Base-by-base conservation (phyloP, 2,888 invertebrate genomes). In the Tachina fera region DNA sequence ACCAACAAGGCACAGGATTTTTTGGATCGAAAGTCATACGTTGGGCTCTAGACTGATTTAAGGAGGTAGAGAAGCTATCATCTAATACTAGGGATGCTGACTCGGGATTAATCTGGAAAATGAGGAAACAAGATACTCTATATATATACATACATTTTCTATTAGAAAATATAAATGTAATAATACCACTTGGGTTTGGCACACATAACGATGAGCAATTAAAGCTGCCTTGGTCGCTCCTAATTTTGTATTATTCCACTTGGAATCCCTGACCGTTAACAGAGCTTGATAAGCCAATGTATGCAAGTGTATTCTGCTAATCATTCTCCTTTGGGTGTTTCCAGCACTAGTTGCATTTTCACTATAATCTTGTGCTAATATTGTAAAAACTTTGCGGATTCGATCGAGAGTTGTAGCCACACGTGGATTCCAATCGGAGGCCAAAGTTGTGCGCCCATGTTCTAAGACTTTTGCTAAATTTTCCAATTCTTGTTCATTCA, bases 231-330 rank as follows among this genome's bases (percentile, higher is more conserved):
- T 97, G 0, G 97, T 97, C 3, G 96, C 96, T 0, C 97, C 97
- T 16, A 96, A 96, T 90, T 95, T 95, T 0, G 96, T 95, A 89
- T 97, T 95, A 87, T 95, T 96, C 97, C 97, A 97, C 9, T 94
- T 91, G 0, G 96, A 95, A 61, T 94, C 93, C 88, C 95, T 95
- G 0, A 95, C 95, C 0, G 96, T 96, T 88, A 97, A 91, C 88
- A 97, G 96, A 5, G 96, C 96, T 93, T 97, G 97, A 90, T 96
- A 97, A n/a, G 97, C 97, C 87, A 97, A 92, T 0, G 97, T 97
- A 90, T 97, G 97, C 0, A 97, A 96, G 91, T 97, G 97, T 47
- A 97, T 94, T 77, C 97, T 94, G 0, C 96, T 95, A 19, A 97
- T 90, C 87, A 93, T 93, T 68, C 96, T 94, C 1, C 94, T 93